Evolutionary conservation across 1,140 invertebrate species (phyloP), one percentile per base, ranked within the genome.

Genomic region (Lepidurus apus): DNA sequence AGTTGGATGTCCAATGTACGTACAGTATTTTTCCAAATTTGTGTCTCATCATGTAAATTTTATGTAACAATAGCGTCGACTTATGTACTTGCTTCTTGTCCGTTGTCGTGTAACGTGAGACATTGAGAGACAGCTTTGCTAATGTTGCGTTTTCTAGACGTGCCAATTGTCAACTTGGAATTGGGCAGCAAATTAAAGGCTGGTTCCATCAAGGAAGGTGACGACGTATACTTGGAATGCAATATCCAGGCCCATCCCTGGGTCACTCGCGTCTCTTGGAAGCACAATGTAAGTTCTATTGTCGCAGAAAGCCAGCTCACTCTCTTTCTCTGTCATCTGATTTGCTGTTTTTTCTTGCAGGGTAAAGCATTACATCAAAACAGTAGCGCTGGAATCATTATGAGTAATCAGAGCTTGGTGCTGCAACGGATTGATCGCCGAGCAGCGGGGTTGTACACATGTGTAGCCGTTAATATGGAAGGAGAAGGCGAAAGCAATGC

Each of bases 401-500:
- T 94, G 24, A 93, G 91, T 81, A 92, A 91, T 83, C 90, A 91
- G 74, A 91, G 91, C 83, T 85, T 95, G 73, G 93, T 93, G 7
- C 86, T 95, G 79, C 91, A 94, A 82, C 89, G 90, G 77, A 91
- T 95, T 43, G 90, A 89, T 76, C 87, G 91, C 80, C 88, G 89
- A 73, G 92, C 93, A 84, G 91, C 93, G 6, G 94, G 94, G n/a
- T 91, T 91, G 84, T 95, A 95, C 84, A 91, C 92, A 2, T 95
- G 94, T 83, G 90, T 91, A 1, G 94, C 94, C 1, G 93, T 93
- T 24, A 96, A 96, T 82, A 92, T 94, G 1, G 93, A 95, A 85
- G 94, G 94, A 13, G 93, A 95, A 82, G 93, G 93, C 24, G 90
- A 91, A 80, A 95, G 93, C 78, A 92, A 93, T 81, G 89, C 87